These are phyloP conservation scores for Cheilosia scutellata DNA, from an alignment of 2,888 invertebrate genomes.

Conservation along the genomic window DNA sequence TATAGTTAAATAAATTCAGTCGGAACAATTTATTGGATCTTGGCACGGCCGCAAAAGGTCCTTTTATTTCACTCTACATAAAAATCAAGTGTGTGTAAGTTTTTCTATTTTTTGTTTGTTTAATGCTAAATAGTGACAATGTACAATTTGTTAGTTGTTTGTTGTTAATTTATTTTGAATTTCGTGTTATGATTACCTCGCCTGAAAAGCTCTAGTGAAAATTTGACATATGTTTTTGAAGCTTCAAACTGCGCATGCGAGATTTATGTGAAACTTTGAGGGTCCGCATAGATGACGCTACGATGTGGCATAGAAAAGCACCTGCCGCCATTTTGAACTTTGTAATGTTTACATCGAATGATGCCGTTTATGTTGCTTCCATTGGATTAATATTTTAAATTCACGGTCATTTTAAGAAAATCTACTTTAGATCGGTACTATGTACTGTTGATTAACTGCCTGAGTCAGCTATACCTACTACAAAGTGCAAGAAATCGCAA, in stretches of 20 bases:
- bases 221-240: constrained; percentile 75
- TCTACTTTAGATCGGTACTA: too few species aligned
- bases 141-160: constrained; percentile 59
- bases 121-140: not conserved
- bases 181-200: constrained; percentile 71
- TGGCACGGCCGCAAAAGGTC: not conserved
- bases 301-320: constrained; percentile 1
- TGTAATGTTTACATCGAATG: constrained; percentile 25
- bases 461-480: too few species aligned
- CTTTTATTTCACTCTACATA: not conserved
- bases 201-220: constrained; percentile 72
- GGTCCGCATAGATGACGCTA: constrained; percentile 56
- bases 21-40: not conserved
- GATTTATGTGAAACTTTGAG: not conserved
- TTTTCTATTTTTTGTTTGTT: constrained; percentile 12
- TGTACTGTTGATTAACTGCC: too few species aligned
- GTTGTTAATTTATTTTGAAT: constrained; percentile 72
- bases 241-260: constrained; percentile 63
- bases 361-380: not conserved
- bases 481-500: too few species aligned
- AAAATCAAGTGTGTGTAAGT: constrained; percentile 37
- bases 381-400: too few species aligned
- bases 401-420: too few species aligned
- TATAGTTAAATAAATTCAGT: not conserved
- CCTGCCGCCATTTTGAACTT: constrained; percentile 4